Evolutionary conservation across 2,888 invertebrate species (phyloP).

Genomic region (Netelia melanura): DNA sequence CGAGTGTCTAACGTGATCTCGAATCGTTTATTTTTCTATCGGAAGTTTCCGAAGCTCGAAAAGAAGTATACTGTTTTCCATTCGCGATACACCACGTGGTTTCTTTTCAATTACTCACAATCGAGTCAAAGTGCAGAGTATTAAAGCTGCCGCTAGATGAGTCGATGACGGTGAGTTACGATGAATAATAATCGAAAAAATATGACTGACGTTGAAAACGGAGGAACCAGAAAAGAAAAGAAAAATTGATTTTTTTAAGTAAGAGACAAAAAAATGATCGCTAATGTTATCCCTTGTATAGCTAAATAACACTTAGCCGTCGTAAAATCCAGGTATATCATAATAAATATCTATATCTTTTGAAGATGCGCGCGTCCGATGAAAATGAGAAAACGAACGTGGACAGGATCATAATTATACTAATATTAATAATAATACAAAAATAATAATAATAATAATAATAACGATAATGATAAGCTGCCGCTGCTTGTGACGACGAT

Average conservation of each 20-base stretch:
- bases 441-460: slow-evolving; percentile 46
- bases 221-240: slow-evolving; percentile 10
- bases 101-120: slow-evolving; percentile 2
- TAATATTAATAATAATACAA: slow-evolving; percentile 52
- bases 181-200: slow-evolving; percentile 9
- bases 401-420: slow-evolving; percentile 57
- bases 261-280: slow-evolving; percentile 72
- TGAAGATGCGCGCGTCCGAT: slow-evolving; percentile 37
- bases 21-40: slow-evolving; percentile 9
- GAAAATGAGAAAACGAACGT: slow-evolving; percentile 41
- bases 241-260: slow-evolving; percentile 50
- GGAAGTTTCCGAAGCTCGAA: not conserved
- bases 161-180: slow-evolving; percentile 3
- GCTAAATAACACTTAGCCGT: slow-evolving; percentile 66
- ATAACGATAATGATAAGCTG: slow-evolving; percentile 47
- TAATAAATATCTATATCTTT: slow-evolving; percentile 51
- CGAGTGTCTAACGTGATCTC: not conserved
- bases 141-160: slow-evolving; percentile 23
- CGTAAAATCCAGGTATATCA: slow-evolving; percentile 54
- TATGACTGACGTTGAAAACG: slow-evolving; percentile 45
- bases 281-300: slow-evolving; percentile 78
- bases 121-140: slow-evolving; percentile 18
- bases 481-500: slow-evolving; percentile 55
- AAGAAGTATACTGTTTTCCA: not conserved
- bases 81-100: not conserved